Conservation (phyloP, 2,113 vertebrate species). For the Seriola dumerili region DNA sequence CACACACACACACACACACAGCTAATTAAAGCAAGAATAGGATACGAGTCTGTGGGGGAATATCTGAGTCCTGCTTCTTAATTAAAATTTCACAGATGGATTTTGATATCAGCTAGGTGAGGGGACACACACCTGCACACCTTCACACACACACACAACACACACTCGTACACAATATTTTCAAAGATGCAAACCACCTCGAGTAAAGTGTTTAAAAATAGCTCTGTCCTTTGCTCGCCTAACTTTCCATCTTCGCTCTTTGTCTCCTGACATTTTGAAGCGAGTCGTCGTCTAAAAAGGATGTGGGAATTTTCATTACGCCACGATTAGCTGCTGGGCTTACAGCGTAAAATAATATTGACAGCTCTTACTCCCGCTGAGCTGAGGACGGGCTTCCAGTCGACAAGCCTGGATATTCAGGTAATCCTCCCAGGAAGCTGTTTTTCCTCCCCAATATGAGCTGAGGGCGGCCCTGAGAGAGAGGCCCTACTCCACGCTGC, state of each 20-base stretch:
- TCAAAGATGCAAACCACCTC: constrained; percentile 4
- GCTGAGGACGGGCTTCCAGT: constrained; percentile 54
- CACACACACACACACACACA: constrained; percentile 18
- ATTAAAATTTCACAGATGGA: constrained; percentile 58
- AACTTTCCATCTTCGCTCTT: constrained; percentile 28
- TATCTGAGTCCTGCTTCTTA: constrained; percentile 31
- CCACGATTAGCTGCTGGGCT: constrained; percentile 65
- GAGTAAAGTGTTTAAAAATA: constrained; percentile 32
- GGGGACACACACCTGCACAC: constrained; percentile 29
- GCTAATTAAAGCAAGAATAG: constrained; percentile 37
- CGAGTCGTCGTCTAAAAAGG: constrained; percentile 14
- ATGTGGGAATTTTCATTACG: constrained; percentile 70
- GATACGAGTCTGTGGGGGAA: constrained; percentile 21
- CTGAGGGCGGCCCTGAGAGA: constrained; percentile 45
- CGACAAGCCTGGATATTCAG: constrained; percentile 64
- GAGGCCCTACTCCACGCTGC: constrained; percentile 19
- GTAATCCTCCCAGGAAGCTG: constrained; percentile 72
- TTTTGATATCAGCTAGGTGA: constrained; percentile 22
- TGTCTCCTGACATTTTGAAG: constrained; percentile 70
- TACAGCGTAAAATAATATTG: constrained; percentile 74
- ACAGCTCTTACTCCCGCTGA: constrained; percentile 60
- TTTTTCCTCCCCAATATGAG: constrained; percentile 57
- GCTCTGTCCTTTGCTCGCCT: constrained; percentile 47
- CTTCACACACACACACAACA: background rate
- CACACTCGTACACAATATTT: background rate